These are phyloP conservation scores for Fundulus diaphanus DNA, from an alignment of 2,797 vertebrate genomes.

Conservation along the genomic window DNA sequence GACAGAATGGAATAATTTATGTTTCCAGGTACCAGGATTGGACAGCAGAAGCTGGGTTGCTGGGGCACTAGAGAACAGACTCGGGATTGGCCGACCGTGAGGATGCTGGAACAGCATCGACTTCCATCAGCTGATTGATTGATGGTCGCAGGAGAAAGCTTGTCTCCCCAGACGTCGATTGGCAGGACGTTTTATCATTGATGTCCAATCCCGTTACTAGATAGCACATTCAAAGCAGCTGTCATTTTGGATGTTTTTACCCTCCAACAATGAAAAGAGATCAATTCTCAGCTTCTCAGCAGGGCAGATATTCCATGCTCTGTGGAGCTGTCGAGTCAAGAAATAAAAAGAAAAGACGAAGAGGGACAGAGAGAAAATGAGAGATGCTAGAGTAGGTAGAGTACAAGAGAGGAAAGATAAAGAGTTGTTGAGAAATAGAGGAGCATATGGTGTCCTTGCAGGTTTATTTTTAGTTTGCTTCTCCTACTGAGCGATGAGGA, in stretches of 20 bases:
- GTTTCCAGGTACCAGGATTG: constrained; percentile 38
- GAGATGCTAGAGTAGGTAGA: constrained; percentile 10
- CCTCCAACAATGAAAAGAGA: constrained; percentile 17
- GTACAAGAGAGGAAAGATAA: constrained; percentile 24
- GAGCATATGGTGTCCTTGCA: constrained; percentile 72
- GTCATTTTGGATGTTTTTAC: constrained; percentile 28
- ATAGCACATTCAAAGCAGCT: constrained; percentile 24
- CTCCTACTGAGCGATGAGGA: constrained; percentile 66
- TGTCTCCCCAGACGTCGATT: constrained; percentile 19
- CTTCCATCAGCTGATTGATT: constrained; percentile 53
- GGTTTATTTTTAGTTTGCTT: constrained; percentile 71
- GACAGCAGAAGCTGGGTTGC: constrained; percentile 9
- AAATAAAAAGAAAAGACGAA: constrained; percentile 4
- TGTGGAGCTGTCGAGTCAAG: not conserved
- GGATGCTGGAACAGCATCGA: not conserved
- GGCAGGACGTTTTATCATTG: constrained; percentile 52
- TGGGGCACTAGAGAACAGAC: constrained; percentile 29
- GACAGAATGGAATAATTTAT: constrained; percentile 32
- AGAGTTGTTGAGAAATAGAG: constrained; percentile 34
- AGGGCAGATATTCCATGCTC: constrained; percentile 7
- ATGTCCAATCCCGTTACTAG: constrained; percentile 23
- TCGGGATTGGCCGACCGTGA: constrained; percentile 26
- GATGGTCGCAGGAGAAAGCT: constrained; percentile 42
- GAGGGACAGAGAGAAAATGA: not conserved
- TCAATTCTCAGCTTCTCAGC: constrained; percentile 31